phyloP scores from a whole-genome alignment of 2,888 invertebrate species.

The Synergus gifuensis region DNA sequence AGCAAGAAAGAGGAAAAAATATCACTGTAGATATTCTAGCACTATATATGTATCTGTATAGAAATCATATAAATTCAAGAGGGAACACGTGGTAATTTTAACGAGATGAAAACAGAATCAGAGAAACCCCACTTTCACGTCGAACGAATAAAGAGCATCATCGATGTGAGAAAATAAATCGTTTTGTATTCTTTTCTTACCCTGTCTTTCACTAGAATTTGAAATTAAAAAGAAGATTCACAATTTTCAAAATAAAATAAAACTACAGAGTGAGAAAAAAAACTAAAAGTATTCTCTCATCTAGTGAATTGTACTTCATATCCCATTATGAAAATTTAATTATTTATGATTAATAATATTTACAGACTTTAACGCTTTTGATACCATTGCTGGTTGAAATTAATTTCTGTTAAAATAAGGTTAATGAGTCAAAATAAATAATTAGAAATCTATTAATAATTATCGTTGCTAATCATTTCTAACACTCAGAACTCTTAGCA shows the following conservation, averaged over 20 bases:
- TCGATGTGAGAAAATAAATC: constrained; percentile 53
- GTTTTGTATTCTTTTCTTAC: background rate
- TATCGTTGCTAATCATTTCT: background rate
- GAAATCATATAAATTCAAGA: constrained; percentile 58
- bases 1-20: constrained; percentile 59
- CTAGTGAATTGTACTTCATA: background rate
- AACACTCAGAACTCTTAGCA: background rate
- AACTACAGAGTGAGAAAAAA: no score
- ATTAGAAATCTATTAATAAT: background rate
- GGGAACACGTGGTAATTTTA: constrained; percentile 65
- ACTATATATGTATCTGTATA: constrained; percentile 64
- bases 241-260: no score
- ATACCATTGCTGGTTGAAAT: no score
- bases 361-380: no score
- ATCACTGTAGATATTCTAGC: constrained; percentile 77
- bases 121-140: constrained; percentile 59
- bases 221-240: background rate
- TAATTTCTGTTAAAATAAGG: no score
- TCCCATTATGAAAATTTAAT: no score
- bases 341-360: no score
- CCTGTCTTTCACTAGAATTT: constrained; percentile 10
- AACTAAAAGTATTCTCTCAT: no score
- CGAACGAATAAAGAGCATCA: constrained; percentile 57
- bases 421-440: background rate
- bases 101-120: constrained; percentile 52